Percentiles rank a stretch among this genome's conserved stretches.
phyloP scores from a whole-genome alignment of 2,797 vertebrate genomes.

The Poecile montanus region DNA sequence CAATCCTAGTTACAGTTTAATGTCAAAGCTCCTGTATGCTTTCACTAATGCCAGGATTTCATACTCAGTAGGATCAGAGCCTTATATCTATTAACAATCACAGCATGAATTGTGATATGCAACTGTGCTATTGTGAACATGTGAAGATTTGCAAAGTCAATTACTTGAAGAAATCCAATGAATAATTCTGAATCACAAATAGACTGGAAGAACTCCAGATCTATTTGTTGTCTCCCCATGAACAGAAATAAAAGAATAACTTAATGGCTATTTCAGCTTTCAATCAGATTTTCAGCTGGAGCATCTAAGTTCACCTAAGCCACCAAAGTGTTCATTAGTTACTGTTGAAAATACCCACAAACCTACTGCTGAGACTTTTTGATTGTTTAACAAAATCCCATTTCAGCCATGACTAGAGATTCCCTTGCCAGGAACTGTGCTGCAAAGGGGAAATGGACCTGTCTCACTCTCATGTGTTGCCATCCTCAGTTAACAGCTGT shows the following conservation, averaged over 20 bases:
- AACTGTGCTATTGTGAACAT: neutral
- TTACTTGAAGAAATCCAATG: neutral
- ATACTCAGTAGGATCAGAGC: neutral
- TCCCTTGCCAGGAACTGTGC: neutral
- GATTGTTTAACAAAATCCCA: neutral
- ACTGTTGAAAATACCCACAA: neutral
- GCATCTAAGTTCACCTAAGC: neutral
- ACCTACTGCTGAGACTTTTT: neutral
- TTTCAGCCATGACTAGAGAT: neutral
- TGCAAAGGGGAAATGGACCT: neutral
- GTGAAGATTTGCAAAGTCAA: constrained; percentile 12
- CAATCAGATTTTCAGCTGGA: neutral
- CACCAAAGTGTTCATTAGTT: neutral
- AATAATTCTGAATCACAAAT: neutral
- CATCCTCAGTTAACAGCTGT: neutral
- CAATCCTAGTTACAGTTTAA: neutral
- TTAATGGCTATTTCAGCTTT: neutral
- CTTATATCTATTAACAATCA: neutral
- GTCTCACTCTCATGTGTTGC: neutral
- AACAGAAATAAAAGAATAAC: constrained; percentile 25
- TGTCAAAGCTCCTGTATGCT: neutral
- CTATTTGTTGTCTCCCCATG: constrained; percentile 14
- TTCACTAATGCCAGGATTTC: constrained; percentile 15
- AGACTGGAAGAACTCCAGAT: neutral
- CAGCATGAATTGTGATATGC: neutral